Evolutionary conservation across 2,888 invertebrate genomes (phyloP), one percentile per base, ranked within the genome.

Genomic region (Belgica antarctica): DNA sequence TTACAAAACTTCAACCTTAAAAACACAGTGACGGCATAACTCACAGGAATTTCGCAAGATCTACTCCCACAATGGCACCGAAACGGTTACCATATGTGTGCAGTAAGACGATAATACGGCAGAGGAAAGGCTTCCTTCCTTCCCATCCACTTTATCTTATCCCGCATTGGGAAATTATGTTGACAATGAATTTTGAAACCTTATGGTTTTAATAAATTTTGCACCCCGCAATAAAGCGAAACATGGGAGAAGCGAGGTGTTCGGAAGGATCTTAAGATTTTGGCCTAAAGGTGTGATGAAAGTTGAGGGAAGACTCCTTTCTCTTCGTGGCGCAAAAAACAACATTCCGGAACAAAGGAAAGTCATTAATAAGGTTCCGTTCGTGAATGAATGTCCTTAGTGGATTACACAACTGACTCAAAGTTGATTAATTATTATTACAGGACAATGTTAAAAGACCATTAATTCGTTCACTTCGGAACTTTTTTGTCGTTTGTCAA

Each of bases 351-450:
- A 27, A 59, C 25, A 59, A 59, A 27, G 57, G 19, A 59, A 59
- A 27, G 25, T 59, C 59, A 59, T 59, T 59, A 59, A 59, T 59
- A 27, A 59, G 27, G 59, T 19, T 59, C 22, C 59, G 10, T 10
- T 52, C 7, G 22, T 52, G 17, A 59, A 27, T 24, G 59, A 59
- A 59, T 27, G 59, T 59, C 59, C 19, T 19, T 12, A 59, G 59
- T 24, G 59, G 27, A 65, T 47, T 46, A 65, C 17, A 25, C 36
- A 36, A 65, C 27, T 27, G 36, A 24, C 15, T 27, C 4, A 63
- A 24, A 65, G 52, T 68, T 68, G 68, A 68, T 68, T 68, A 68
- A 68, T 68, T 68, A 68, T 68, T 52, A 68, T 65, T 65, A 27
- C 47, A 28, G 22, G 17, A 3, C 59, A 19, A 59, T 59, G 59